Conservation (phyloP, 1,140 invertebrate species). For the Listronotus oregonensis region DNA sequence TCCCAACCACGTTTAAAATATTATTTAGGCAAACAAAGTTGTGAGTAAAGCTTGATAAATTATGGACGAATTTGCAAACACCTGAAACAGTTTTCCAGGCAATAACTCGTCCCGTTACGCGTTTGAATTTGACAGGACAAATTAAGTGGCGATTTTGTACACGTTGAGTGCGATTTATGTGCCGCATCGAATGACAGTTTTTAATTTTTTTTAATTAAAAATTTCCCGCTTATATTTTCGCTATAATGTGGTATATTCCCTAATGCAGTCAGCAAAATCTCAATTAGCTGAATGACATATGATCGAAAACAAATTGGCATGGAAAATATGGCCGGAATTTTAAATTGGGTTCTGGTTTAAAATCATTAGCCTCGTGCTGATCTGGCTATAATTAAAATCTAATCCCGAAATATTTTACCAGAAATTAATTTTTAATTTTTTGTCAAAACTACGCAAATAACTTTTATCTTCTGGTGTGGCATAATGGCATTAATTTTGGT, state of each 20-base stretch:
- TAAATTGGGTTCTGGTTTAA: not conserved
- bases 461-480: too few species aligned
- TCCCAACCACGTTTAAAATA: too few species aligned
- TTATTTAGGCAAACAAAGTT: too few species aligned
- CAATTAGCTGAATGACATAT: slow-evolving; percentile 12
- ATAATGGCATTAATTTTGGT: too few species aligned
- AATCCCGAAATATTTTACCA: too few species aligned
- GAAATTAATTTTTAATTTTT: too few species aligned
- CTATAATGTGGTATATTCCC: slow-evolving; percentile 2
- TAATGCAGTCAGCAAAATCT: slow-evolving; percentile 6
- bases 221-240: slow-evolving; percentile 11
- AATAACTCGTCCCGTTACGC: slow-evolving; percentile 11
- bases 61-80: too few species aligned
- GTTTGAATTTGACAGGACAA: slow-evolving; percentile 22
- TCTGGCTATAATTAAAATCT: not conserved
- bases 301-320: slow-evolving; percentile 15
- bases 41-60: too few species aligned
- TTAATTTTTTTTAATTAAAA: slow-evolving; percentile 21
- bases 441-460: too few species aligned
- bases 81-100: slow-evolving; percentile 6
- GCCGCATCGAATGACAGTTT: slow-evolving; percentile 10
- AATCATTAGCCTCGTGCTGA: not conserved
- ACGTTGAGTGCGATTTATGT: slow-evolving; percentile 15
- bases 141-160: slow-evolving; percentile 24
- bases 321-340: slow-evolving; percentile 1